These are phyloP conservation scores for Phymastichus coffea DNA, from an alignment of 1,140 invertebrate genomes.

Conservation along the genomic window DNA sequence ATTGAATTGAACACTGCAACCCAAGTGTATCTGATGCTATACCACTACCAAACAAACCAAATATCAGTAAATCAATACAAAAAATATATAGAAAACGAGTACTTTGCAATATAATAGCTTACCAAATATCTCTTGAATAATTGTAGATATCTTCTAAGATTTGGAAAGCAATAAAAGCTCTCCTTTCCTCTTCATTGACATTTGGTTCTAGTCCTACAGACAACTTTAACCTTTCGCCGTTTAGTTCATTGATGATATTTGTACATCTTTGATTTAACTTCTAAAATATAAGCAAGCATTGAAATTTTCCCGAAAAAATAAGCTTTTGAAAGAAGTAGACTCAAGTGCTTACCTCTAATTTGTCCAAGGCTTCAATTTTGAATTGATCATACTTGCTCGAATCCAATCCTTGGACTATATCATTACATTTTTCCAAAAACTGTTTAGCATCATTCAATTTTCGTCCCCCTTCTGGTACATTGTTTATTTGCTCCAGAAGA, in stretches of 20 bases:
- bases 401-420: slow-evolving; percentile 41
- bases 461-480: slow-evolving; percentile 31
- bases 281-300: slow-evolving; percentile 30
- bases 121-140: slow-evolving; percentile 42
- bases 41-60: slow-evolving; percentile 37
- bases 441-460: slow-evolving; percentile 34
- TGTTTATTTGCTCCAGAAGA: slow-evolving; percentile 34
- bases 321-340: neutral
- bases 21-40: slow-evolving; percentile 30
- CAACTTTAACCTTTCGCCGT: slow-evolving; percentile 28
- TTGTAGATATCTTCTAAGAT: slow-evolving; percentile 41
- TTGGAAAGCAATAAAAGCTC: slow-evolving; percentile 36
- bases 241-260: slow-evolving; percentile 19
- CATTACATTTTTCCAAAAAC: slow-evolving; percentile 36
- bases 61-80: too few species aligned
- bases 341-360: slow-evolving; percentile 36
- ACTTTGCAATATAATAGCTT: slow-evolving; percentile 26
- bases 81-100: too few species aligned
- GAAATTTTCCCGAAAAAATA: too few species aligned
- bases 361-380: slow-evolving; percentile 13
- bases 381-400: slow-evolving; percentile 36
- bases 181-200: slow-evolving; percentile 28
- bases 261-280: slow-evolving; percentile 32
- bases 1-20: slow-evolving; percentile 36
- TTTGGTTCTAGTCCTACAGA: slow-evolving; percentile 26